Conservation (phyloP, 2,113 vertebrate species). For the Sminthopsis crassicaudata region DNA sequence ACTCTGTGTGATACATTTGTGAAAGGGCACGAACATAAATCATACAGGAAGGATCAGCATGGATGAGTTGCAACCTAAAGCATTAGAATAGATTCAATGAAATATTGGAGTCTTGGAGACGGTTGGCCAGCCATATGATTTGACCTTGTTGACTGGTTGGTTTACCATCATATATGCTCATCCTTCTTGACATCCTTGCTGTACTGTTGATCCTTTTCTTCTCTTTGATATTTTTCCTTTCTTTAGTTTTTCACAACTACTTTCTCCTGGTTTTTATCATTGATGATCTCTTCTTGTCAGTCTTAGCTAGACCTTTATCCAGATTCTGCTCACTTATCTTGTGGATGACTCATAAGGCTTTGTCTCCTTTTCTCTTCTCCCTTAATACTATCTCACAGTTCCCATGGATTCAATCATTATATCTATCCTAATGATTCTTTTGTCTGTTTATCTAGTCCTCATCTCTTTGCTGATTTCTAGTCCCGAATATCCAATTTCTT, state of each 20-base stretch:
- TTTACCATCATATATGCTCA: not conserved
- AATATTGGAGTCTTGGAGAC: not conserved
- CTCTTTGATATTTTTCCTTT: constrained; percentile 17
- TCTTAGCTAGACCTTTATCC: not conserved
- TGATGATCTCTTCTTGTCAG: not conserved
- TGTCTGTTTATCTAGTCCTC: not conserved
- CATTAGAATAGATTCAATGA: not conserved
- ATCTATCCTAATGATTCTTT: not conserved
- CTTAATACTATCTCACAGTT: not conserved
- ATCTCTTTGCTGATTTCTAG: not conserved
- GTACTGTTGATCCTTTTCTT: not conserved
- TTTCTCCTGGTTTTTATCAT: not conserved
- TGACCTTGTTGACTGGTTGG: not conserved
- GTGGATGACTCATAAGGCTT: not conserved
- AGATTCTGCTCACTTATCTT: not conserved
- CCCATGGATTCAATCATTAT: not conserved
- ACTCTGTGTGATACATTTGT: not conserved
- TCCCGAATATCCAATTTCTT: not conserved
- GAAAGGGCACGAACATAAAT: not conserved
- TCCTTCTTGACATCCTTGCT: not conserved
- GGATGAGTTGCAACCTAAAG: not conserved
- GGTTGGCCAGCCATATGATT: not conserved
- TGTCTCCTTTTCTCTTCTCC: constrained; percentile 19
- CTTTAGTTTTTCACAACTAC: not conserved
- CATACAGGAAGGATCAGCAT: not conserved